phyloP scores from a whole-genome alignment of 2,888 invertebrate genomes.

The Timema podura region DNA sequence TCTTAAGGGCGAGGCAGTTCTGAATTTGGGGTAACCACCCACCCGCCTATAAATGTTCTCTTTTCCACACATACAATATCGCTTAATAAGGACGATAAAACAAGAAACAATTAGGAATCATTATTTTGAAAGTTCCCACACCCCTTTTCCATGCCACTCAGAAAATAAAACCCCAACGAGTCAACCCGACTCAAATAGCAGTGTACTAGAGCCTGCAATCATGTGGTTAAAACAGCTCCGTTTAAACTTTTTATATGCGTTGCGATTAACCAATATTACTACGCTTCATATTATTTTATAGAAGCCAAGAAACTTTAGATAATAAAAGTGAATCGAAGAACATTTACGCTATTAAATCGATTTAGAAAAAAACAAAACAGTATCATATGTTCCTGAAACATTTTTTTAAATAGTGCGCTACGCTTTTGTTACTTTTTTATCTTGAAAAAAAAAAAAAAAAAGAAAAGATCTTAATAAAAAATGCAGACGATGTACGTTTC shows the following conservation, averaged over 20 bases:
- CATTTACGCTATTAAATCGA: slow-evolving; percentile 6
- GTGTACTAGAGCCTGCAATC: slow-evolving; percentile 12
- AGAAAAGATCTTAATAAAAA: neutral
- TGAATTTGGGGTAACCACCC: too few species aligned
- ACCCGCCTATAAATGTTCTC: too few species aligned
- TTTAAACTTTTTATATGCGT: neutral
- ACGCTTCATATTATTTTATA: slow-evolving; percentile 12
- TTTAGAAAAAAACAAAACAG: neutral
- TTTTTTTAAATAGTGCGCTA: neutral
- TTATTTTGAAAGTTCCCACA: too few species aligned
- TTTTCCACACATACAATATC: neutral
- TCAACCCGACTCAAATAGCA: too few species aligned
- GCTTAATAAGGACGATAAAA: slow-evolving; percentile 9
- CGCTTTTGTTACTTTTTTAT: neutral
- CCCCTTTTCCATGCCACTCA: too few species aligned
- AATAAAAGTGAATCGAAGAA: slow-evolving; percentile 6
- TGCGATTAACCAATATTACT: slow-evolving; percentile 11
- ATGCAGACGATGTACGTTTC: slow-evolving; percentile 6
- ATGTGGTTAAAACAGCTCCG: slow-evolving; percentile 16
- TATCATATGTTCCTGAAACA: neutral
- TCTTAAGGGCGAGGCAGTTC: too few species aligned
- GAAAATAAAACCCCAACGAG: too few species aligned
- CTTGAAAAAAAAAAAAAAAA: neutral
- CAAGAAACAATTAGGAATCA: slow-evolving; percentile 6
- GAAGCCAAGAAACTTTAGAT: slow-evolving; percentile 1